A percentile compares a stretch with the other conserved stretches of the same genome.
These are phyloP conservation scores for Poeciliopsis turrubarensis DNA, from an alignment of 2,113 vertebrate species.

Conservation along the genomic window DNA sequence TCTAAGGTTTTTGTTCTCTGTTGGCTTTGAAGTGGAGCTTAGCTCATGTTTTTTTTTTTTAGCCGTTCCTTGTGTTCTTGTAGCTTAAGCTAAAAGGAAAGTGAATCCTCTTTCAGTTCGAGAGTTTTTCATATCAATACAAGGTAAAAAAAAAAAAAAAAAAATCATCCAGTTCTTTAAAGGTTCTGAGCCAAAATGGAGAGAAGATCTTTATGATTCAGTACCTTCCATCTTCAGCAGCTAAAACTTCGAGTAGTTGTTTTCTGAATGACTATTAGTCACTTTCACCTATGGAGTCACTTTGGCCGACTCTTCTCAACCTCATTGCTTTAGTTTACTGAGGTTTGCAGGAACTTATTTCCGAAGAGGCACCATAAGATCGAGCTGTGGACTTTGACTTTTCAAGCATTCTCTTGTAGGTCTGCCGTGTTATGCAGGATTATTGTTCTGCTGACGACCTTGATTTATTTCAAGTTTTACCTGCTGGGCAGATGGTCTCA, in stretches of 20 bases:
- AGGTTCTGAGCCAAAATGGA: background rate
- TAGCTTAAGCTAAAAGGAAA: background rate
- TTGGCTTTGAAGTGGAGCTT: conserved; percentile 19
- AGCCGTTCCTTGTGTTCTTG: background rate
- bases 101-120: background rate
- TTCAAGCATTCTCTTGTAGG: background rate
- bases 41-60: background rate
- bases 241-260: no score
- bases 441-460: no score
- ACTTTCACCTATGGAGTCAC: background rate
- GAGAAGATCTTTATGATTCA: background rate
- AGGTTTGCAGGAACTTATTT: background rate
- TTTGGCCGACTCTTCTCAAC: background rate
- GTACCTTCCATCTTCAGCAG: background rate
- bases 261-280: background rate
- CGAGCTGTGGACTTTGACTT: background rate
- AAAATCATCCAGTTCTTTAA: background rate
- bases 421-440: no score
- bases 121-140: background rate
- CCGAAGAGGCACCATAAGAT: background rate
- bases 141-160: no score
- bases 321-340: background rate
- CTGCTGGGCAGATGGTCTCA: background rate
- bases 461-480: no score
- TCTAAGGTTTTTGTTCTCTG: conserved; percentile 12